Evolutionary conservation across 2,888 invertebrate genomes (phyloP).

Genomic region (Andrena chrysosceles): DNA sequence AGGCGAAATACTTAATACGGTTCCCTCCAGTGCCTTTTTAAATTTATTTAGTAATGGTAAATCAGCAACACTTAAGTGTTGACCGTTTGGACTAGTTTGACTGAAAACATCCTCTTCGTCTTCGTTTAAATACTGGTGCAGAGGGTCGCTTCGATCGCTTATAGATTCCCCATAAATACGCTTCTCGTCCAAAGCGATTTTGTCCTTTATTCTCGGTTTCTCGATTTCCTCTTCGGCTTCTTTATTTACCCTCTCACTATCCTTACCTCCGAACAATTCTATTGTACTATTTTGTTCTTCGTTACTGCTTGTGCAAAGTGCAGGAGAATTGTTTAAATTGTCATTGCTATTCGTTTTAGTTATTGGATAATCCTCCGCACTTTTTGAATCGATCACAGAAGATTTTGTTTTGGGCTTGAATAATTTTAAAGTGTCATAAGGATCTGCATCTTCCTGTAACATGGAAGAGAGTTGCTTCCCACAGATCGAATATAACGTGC

Average conservation of each 20-base stretch:
- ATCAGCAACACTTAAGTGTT: constrained; percentile 86
- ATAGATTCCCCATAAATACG: constrained; percentile 87
- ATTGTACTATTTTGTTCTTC: constrained; percentile 63
- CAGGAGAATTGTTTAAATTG: constrained; percentile 32
- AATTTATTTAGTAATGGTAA: constrained; percentile 89
- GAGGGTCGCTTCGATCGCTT: constrained; percentile 93
- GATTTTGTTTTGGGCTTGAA: constrained; percentile 76
- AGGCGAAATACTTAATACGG: constrained; percentile 94
- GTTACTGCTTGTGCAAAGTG: constrained; percentile 11
- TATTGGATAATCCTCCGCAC: not conserved
- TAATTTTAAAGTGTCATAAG: constrained; percentile 82
- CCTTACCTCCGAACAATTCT: constrained; percentile 66
- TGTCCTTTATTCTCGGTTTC: constrained; percentile 66
- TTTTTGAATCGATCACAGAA: constrained; percentile 53
- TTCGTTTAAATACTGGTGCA: constrained; percentile 87
- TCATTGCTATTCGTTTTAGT: constrained; percentile 26
- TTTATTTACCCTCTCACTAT: constrained; percentile 35
- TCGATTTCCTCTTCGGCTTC: constrained; percentile 58
- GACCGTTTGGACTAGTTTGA: constrained; percentile 79
- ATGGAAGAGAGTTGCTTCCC: constrained; percentile 77
- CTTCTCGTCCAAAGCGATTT: constrained; percentile 80
- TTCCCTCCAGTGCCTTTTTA: constrained; percentile 90
- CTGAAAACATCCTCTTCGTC: constrained; percentile 84
- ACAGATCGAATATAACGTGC: constrained; percentile 61
- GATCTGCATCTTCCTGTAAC: constrained; percentile 74